phyloP scores from a whole-genome alignment of 2,797 vertebrate species.

The Acrossocheilus fasciatus region DNA sequence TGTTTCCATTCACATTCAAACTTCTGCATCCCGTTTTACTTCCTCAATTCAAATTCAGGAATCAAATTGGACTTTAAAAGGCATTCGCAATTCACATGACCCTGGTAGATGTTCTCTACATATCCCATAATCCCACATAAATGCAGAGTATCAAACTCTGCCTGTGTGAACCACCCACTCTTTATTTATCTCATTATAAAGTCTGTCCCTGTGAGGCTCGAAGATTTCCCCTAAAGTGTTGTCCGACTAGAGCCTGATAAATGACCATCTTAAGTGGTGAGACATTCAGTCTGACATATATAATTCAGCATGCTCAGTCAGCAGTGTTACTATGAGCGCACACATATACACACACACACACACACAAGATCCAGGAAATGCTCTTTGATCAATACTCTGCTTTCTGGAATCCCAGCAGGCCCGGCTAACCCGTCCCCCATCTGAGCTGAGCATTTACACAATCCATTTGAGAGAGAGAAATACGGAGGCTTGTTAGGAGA shows the following conservation, averaged over 20 bases:
- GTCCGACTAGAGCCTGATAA: conserved; percentile 34
- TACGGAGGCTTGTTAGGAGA: conserved; percentile 24
- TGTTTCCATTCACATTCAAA: neutral
- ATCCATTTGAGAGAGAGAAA: conserved; percentile 10
- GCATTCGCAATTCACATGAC: neutral
- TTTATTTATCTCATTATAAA: conserved; percentile 25
- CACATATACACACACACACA: neutral
- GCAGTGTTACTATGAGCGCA: conserved; percentile 57
- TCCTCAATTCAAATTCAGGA: neutral
- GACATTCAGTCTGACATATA: conserved; percentile 58
- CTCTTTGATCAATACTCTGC: conserved; percentile 67
- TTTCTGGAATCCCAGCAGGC: conserved; percentile 62
- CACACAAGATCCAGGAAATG: conserved; percentile 61
- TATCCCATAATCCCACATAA: conserved; percentile 2
- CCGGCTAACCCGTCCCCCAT: conserved; percentile 54
- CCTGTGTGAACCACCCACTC: neutral
- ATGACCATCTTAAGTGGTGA: conserved; percentile 56
- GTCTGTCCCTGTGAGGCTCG: neutral
- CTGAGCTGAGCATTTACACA: conserved; percentile 34
- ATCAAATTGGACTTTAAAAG: neutral
- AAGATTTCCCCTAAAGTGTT: conserved; percentile 12
- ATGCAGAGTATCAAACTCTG: neutral
- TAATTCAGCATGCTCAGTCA: conserved; percentile 69
- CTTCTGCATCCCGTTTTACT: neutral
- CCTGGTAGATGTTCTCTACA: neutral